Conservation (phyloP, 2,113 vertebrate genomes). For the Anolis sagrei region DNA sequence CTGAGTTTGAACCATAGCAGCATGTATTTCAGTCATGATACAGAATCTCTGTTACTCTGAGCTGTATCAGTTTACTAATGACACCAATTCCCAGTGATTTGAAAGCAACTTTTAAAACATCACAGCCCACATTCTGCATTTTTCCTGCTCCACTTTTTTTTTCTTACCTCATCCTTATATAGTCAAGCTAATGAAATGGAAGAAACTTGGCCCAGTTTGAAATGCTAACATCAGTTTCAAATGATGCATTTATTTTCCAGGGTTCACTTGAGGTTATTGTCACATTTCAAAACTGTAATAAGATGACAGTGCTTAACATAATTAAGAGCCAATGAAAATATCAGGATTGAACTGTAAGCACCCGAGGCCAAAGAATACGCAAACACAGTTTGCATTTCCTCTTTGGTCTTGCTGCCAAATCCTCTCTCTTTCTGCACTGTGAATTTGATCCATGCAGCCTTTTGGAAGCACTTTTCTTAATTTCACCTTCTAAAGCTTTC, state of each 20-base stretch:
- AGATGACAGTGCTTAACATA: constrained; percentile 18
- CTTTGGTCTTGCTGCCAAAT: neutral
- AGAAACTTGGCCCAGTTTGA: neutral
- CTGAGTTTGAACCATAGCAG: neutral
- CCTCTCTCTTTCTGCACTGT: constrained; percentile 1
- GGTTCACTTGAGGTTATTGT: constrained; percentile 34
- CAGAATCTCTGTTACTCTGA: neutral
- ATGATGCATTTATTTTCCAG: neutral
- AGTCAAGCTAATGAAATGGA: neutral
- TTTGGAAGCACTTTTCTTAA: neutral
- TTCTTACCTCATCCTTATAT: neutral
- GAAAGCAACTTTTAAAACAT: neutral
- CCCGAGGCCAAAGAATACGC: constrained; percentile 13
- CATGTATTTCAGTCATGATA: neutral
- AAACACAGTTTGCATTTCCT: neutral
- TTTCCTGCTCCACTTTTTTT: no score
- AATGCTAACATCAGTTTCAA: constrained; percentile 23
- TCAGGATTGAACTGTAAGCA: constrained; percentile 28
- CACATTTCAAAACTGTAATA: constrained; percentile 29
- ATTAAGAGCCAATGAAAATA: constrained; percentile 27
- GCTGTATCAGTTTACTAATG: no score
- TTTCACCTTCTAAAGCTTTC: constrained; percentile 15
- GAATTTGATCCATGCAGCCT: constrained; percentile 14
- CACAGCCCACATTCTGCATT: fast-evolving
- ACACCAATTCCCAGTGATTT: neutral